phyloP scores from a whole-genome alignment of 2,888 invertebrate genomes.

The Scaptomyza flava region DNA sequence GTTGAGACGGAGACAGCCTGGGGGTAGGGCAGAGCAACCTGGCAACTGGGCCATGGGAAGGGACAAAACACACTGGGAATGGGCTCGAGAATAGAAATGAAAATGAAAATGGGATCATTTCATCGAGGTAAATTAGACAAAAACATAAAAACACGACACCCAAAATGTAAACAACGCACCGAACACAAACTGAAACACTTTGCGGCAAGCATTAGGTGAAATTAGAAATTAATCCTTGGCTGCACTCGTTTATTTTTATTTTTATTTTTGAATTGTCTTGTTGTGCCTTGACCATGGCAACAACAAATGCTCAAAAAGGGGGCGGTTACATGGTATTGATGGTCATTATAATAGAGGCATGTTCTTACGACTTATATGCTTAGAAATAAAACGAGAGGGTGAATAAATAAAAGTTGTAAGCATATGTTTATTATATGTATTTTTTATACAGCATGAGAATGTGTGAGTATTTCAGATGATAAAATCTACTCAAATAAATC shows the following conservation, averaged over 20 bases:
- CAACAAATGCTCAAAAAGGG: constrained; percentile 34
- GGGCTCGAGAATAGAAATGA: constrained; percentile 12
- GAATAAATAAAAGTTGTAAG: background rate
- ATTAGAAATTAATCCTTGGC: constrained; percentile 81
- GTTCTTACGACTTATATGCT: background rate
- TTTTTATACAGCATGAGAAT: background rate
- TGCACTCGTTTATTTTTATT: constrained; percentile 22
- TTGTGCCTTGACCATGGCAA: constrained; percentile 55
- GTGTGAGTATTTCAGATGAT: background rate
- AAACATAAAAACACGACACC: constrained; percentile 49
- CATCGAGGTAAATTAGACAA: constrained; percentile 81
- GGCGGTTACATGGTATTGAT: constrained; percentile 15
- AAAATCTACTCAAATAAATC: constrained; percentile 1
- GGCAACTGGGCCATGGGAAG: constrained; percentile 59
- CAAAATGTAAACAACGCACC: constrained; percentile 62
- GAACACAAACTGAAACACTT: constrained; percentile 57
- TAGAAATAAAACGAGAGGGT: background rate
- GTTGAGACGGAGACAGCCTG: constrained; percentile 52
- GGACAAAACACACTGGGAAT: constrained; percentile 45
- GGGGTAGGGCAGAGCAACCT: constrained; percentile 62
- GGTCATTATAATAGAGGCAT: constrained; percentile 8
- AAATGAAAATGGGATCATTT: constrained; percentile 53
- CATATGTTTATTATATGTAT: constrained; percentile 21
- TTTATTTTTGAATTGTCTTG: constrained; percentile 23
- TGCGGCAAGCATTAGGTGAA: constrained; percentile 66